Evolutionary conservation across 2,888 invertebrate genomes (phyloP), one percentile per base, ranked within the genome.

Genomic region (Tetranychus truncatus): DNA sequence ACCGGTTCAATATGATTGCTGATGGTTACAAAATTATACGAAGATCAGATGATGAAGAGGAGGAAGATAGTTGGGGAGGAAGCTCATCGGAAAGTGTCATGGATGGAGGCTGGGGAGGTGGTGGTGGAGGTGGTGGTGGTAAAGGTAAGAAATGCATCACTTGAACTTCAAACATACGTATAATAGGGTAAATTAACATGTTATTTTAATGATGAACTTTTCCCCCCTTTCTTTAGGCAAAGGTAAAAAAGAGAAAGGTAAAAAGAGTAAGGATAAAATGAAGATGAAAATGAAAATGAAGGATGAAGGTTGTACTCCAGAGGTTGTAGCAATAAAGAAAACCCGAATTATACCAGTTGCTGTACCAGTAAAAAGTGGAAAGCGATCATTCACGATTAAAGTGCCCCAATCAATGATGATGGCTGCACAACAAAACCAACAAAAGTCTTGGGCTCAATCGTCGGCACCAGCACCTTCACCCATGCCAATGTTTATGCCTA

Each of bases 401-500:
- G 69, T 69, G 69, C 69, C 69, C 1, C 69, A 69, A 69, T 69
- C 69, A 21, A 69, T 69, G 69, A 69, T 69, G 69, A 55, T 55
- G 55, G 55, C 55, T 15, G 55, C 55, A 15, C 55, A 55, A 55
- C 11, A 55, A 55, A 15, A 55, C 11, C 11, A 55, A 55, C 11
- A 24, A 21, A 69, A 69, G n/a, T 20, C 69, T 20, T 24, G 20
- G 69, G 11, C 69, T 24, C 11, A 7, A 66, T 18, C 15, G n/a
- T 15, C 66, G 66, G n/a, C n/a, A 6, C 66, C 66, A 11, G 21
- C 69, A n/a, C 69, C 69, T 21, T 11, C 20, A 69, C 11, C 34
- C 1, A 5, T 20, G 21, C 20, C 11, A 24, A 69, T 69, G 20
- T 11, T 24, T 6, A 24, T 24, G 34, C 69, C 69, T 21, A n/a